Evolutionary conservation across 2,113 vertebrate species (phyloP), one percentile per base, ranked within the genome.

Genomic region (Scytalopus superciliaris): DNA sequence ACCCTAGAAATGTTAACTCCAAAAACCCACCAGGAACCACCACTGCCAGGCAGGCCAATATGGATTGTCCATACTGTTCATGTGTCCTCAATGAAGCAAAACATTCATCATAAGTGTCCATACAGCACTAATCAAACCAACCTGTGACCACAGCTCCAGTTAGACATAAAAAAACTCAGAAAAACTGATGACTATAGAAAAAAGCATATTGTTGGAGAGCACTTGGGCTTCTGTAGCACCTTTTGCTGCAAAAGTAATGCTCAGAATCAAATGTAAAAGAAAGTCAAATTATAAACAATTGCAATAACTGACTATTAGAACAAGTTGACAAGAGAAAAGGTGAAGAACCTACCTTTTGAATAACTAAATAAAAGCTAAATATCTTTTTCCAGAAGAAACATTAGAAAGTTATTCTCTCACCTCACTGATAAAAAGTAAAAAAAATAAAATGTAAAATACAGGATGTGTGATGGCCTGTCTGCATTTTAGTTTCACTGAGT

Each of bases 81-180:
- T 2, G 1, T 14, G 40, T 22, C n/a, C 37, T 81, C 80, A 66
- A 7, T 7, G 53, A 72, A 68, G 27, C 19, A 80, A 60, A 52
- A 80, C 62, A 42, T 9, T 42, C 8, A 11, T 40, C 25, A 39
- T 12, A 60, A 2, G 4, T 39, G 40, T 56, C 52, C 40, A 37
- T 14, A 44, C 0, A 60, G 30, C 28, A 40, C 22, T 33, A 27
- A 83, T 19, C n/a, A 66, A 90, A 80, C 6, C 21, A 44, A 39
- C 12, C 33, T 24, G 30, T 0, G 0, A 15, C 4, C 28, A 70
- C 12, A 55, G 35, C 11, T 64, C 45, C 30, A 77, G 10, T 22
- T 25, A 81, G 77, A 57, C 10, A 53, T 4, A 13, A 21, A 64
- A 64, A 57, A 40, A 47, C 0, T 2, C 21, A 14, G 14, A 64